Percentiles rank a stretch among this genome's conserved stretches.
phyloP scores from a whole-genome alignment of 2,113 vertebrate genomes.

The Tragelaphus strepsiceros region DNA sequence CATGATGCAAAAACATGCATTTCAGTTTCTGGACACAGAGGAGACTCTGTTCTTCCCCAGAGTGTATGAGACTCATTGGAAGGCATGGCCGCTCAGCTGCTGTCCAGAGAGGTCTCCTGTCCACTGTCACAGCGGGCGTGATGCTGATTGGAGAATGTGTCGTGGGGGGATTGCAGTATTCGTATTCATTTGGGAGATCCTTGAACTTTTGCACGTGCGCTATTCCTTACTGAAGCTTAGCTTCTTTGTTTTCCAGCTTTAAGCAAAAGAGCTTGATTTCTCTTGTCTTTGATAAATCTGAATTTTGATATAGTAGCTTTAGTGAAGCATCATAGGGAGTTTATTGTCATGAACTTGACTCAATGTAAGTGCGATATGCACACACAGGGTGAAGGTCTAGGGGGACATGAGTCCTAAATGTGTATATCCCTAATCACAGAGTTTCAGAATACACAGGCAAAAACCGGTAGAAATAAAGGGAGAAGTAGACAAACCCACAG shows the following conservation, averaged over 20 bases:
- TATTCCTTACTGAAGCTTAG: neutral
- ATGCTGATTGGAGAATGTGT: neutral
- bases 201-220: neutral
- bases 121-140: neutral
- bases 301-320: neutral
- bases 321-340: neutral
- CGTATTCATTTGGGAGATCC: accelerated
- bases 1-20: accelerated
- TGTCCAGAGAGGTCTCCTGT: neutral
- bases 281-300: neutral
- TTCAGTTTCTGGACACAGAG: accelerated
- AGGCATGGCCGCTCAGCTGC: neutral
- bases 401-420: neutral
- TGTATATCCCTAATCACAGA: too few relatives aligned
- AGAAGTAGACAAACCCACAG: neutral
- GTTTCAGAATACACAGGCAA: neutral
- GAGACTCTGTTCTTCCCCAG: neutral
- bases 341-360: neutral
- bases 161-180: accelerated
- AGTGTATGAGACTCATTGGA: neutral
- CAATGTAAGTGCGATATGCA: neutral
- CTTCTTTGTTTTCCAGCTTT: neutral
- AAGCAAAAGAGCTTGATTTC: neutral
- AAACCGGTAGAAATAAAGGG: neutral
- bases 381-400: too few relatives aligned